Evolutionary conservation across 1,140 invertebrate species (phyloP), one percentile per base, ranked within the genome.

Genomic region (Paraescarpia echinospica): DNA sequence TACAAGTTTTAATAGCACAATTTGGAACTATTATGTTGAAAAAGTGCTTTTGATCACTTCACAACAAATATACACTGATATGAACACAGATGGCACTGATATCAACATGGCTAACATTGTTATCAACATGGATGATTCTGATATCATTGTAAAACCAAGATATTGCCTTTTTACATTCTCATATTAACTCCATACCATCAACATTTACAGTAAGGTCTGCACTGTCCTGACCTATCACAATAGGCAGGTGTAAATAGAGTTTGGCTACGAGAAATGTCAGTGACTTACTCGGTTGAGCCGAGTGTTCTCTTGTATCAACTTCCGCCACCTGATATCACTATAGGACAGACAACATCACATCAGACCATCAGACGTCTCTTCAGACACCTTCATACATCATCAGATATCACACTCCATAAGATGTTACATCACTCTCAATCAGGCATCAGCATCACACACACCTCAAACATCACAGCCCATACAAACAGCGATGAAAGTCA

Each of bases 311-410:
- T 35, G 34, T 22, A 31, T 35, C 34, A 91, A 91, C 31, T 35
- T 31, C 18, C 31, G 14, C 90, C 90, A 9, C 27, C 18, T 91
- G 34, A 31, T 35, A 22, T 91, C 90, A 48, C 34, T 34, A 48
- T 89, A n/a, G 4, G 92, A 92, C 91, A 93, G 90, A 89, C 22
- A 51, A 51, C 89, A 34, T 91, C 35, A 91, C 2, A 77, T 77
- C 59, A 77, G 59, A 77, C 59, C n/a, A 27, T 77, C 59, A 77
- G 8, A 77, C 59, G 22, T 18, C 59, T 14, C 59, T 14, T 77
- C 59, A 77, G 59, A 77, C 59, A 77, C 22, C 59, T 6, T 91
- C 35, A 91, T 4, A 77, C 27, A 77, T 77, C 59, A 77, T 31
- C 59, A 77, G 59, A 77, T 31, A 27, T 77, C 41, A 77, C 27